These are phyloP conservation scores for Lasioglossum albipes DNA, from an alignment of 1,140 invertebrate species.

Conservation along the genomic window DNA sequence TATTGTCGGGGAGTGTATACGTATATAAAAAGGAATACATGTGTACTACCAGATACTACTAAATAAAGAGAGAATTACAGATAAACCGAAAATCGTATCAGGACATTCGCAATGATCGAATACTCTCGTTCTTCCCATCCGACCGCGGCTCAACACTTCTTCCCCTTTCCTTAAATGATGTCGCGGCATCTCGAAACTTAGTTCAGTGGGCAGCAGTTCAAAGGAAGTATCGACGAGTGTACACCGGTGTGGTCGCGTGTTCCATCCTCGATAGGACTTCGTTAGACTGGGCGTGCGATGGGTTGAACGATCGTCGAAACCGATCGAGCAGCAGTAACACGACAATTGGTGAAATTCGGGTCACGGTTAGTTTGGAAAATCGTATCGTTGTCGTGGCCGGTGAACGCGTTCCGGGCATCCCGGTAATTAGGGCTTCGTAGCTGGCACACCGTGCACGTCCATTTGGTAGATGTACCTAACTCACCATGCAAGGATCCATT, in stretches of 20 bases:
- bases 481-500: conserved; percentile 62
- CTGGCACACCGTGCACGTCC: conserved; percentile 46
- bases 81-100: too few relatives aligned
- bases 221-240: not conserved
- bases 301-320: not conserved
- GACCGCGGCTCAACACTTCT: too few relatives aligned
- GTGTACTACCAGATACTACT: too few relatives aligned
- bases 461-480: conserved; percentile 64
- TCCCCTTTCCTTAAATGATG: too few relatives aligned
- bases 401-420: conserved; percentile 28
- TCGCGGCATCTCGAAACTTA: too few relatives aligned
- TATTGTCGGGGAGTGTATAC: too few relatives aligned
- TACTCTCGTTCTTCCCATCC: too few relatives aligned
- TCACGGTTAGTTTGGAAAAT: conserved; percentile 39
- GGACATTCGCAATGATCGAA: too few relatives aligned
- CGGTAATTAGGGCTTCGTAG: conserved; percentile 53
- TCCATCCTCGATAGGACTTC: not conserved
- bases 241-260: not conserved
- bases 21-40: too few relatives aligned
- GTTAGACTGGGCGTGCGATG: not conserved
- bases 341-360: conserved; percentile 20
- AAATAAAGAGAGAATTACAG: too few relatives aligned
- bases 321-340: not conserved
- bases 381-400: conserved; percentile 43
- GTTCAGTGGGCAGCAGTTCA: not conserved